Evolutionary conservation across 2,797 vertebrate species (phyloP), one percentile per base, ranked within the genome.

Genomic region (Hemitrygon akajei): DNA sequence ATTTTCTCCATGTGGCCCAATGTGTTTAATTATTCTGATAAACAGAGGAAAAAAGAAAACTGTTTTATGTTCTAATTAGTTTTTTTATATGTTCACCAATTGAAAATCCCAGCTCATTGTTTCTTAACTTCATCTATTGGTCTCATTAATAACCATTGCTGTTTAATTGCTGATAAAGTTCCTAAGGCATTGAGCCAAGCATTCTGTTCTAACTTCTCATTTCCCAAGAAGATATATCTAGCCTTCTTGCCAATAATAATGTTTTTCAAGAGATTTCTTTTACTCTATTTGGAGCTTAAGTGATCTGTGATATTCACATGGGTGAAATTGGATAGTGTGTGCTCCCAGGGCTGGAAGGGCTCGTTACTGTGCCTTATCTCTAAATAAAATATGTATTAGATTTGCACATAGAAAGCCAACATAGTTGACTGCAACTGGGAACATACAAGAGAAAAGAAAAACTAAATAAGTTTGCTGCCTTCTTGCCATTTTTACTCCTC

Each of bases 161-260:
- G n/a, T 37, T 80, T 80, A 80, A 80, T 80, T 37, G 77, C 77
- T 80, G 34, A 14, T 80, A 20, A 80, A 34, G 12, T 80, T 80
- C 34, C 2, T 80, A 16, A 11, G 34, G 77, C 34, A 37, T 7
- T 80, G 34, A 37, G 77, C 34, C 34, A 80, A 37, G 77, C 77
- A 16, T 80, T 80, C 3, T 3, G 7, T 76, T 76, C 75, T 76
- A 30, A 27, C 6, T 76, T 27, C 77, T 80, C 14, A 37, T 80
- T 80, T 80, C 77, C 77, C 34, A 37, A 5, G n/a, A 80, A 37
- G 18, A 37, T 6, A 10, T n/a, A 37, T 37, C 22, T 34, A 4
- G 81, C 47, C 81, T 56, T 56, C 14, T 86, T 86, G 77, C 14
- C 77, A 80, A 80, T 80, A 80, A 80, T 80, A 80, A 80, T 80